Base-by-base conservation (phyloP, 2,113 vertebrate genomes). In the Pogona vitticeps region DNA sequence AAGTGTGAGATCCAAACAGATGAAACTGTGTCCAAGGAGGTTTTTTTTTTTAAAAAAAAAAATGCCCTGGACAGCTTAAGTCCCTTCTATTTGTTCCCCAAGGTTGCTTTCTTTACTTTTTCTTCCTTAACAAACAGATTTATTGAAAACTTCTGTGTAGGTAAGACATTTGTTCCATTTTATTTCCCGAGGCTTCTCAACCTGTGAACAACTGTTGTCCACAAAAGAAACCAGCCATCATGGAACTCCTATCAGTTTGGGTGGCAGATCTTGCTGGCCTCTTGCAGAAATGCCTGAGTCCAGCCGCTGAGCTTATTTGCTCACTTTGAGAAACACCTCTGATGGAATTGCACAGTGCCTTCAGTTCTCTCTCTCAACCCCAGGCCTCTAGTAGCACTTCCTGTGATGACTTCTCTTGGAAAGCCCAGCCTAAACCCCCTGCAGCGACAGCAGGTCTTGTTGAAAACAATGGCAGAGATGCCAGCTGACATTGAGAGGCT, bases 401-500 rank as follows among this genome's bases (percentile, higher is more conserved):
- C 17, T 46, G 13, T 3, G 12, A 68, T 70, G 15, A 90, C 88
- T 59, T 76, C 71, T 90, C 86, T 58, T 84, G 38, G 67, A 85
- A 73, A 28, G 36, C 9, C 23, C 10, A 78, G 52, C 33, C 42
- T 87, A 80, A 82, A 82, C 56, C 88, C 83, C 61, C 87, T 77
- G 82, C 85, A 85, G 88, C 0, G 21, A 93, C 88, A 92, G 86
- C 82, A 93, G 86, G 86, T 87, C 92, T 88, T 4, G 1, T 58
- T 87, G 80, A 91, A 94, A 89, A 80, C 72, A 1, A 1, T 81
- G 86, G 68, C 84, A 89, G 88, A 92, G 78, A 73, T 13, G 21
- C 90, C n/a, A 89, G 88, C 90, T 91, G 89, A 93, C 87, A 87
- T 0, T 1, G 84, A 83, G 72, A 92, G 82, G 88, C 88, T 93